Conservation (phyloP, 2,888 invertebrate genomes). For the Chromoteleia sp. region DNA sequence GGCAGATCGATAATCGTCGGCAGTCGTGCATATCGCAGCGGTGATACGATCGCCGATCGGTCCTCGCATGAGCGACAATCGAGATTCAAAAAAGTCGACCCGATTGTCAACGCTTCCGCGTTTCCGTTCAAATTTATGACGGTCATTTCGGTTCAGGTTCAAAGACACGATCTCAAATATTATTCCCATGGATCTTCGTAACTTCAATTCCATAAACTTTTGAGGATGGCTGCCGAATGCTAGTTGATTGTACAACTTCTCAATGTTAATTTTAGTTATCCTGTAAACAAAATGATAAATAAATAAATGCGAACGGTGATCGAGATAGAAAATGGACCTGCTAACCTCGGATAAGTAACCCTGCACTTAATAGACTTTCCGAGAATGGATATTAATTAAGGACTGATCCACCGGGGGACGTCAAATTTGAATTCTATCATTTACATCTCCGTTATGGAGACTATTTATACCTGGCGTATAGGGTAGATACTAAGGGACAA, state of each 20-base stretch:
- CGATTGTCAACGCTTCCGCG: slow-evolving; percentile 16
- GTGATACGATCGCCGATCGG: slow-evolving; percentile 47
- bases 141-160: background rate
- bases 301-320: background rate
- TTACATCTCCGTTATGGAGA: slow-evolving; percentile 3
- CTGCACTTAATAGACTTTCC: slow-evolving; percentile 42
- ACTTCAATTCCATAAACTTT: too few species aligned
- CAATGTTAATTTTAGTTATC: slow-evolving; percentile 8
- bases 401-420: slow-evolving; percentile 29
- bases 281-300: slow-evolving; percentile 6
- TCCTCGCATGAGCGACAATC: background rate
- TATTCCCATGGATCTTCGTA: too few species aligned
- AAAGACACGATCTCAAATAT: background rate
- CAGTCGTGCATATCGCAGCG: slow-evolving; percentile 66
- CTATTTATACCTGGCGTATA: slow-evolving; percentile 8
- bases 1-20: slow-evolving; percentile 66
- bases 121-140: slow-evolving; percentile 11
- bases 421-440: slow-evolving; percentile 27
- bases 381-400: slow-evolving; percentile 39
- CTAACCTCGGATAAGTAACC: too few species aligned
- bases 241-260: background rate
- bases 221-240: too few species aligned
- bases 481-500: background rate
- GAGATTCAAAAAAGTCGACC: background rate
- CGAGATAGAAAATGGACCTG: background rate